phyloP scores from a whole-genome alignment of 2,888 invertebrate species.

The Seira musarum region DNA sequence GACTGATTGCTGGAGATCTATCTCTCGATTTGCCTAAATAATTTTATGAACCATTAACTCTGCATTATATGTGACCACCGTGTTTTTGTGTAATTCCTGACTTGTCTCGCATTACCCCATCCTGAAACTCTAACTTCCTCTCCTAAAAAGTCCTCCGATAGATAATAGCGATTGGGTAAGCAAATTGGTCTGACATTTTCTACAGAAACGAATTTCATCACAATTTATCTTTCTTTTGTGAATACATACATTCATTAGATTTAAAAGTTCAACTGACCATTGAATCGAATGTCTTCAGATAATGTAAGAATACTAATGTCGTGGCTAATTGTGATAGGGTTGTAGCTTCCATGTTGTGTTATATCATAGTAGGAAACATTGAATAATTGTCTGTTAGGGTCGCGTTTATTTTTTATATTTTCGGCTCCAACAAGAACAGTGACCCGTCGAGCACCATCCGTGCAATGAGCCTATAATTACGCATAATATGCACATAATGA shows the following conservation, averaged over 20 bases:
- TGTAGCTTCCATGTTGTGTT: constrained; percentile 67
- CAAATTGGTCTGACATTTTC: constrained; percentile 66
- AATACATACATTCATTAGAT: not conserved
- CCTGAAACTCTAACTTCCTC: constrained; percentile 66
- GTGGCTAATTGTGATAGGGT: constrained; percentile 67
- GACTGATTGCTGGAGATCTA: constrained; percentile 60
- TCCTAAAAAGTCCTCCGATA: constrained; percentile 58
- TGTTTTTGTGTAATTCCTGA: not conserved
- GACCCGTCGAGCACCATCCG: constrained; percentile 65
- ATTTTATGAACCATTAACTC: constrained; percentile 1
- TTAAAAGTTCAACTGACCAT: constrained; percentile 46
- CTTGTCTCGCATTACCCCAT: constrained; percentile 53
- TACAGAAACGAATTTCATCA: constrained; percentile 18
- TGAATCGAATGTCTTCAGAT: constrained; percentile 61
- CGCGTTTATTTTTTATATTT: constrained; percentile 62
- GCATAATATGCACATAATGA: no score
- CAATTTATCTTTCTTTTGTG: not conserved
- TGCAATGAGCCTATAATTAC: constrained; percentile 66
- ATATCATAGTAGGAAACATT: constrained; percentile 66
- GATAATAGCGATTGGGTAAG: constrained; percentile 64
- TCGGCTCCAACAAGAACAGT: constrained; percentile 66
- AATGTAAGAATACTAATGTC: constrained; percentile 67
- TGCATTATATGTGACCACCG: not conserved
- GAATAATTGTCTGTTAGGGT: constrained; percentile 60
- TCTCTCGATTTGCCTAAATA: constrained; percentile 66